phyloP scores from a whole-genome alignment of 2,888 invertebrate genomes.

The Phyto melanocephala region DNA sequence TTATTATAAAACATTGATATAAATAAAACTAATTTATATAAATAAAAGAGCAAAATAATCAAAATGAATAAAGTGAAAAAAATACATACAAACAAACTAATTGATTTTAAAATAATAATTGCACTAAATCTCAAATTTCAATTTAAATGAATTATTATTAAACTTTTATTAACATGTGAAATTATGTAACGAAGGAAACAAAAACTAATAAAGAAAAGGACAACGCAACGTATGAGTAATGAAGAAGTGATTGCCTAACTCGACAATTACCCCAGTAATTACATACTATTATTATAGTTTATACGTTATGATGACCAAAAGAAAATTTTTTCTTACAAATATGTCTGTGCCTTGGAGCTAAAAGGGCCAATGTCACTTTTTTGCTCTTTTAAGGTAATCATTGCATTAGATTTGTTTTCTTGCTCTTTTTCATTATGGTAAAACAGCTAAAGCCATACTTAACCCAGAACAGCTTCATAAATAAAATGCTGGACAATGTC shows the following conservation, averaged over 20 bases:
- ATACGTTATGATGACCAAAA: conserved; percentile 25
- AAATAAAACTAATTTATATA: conserved; percentile 48
- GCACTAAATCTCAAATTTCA: conserved; percentile 27
- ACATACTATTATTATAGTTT: background rate
- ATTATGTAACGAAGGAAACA: too few relatives aligned
- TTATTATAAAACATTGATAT: conserved; percentile 58
- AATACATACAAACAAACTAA: conserved; percentile 43
- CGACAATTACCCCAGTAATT: background rate
- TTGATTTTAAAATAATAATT: conserved; percentile 51
- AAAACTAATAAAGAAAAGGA: conserved; percentile 12
- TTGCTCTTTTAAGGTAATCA: too few relatives aligned
- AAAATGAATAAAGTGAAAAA: too few relatives aligned
- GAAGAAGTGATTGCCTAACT: too few relatives aligned
- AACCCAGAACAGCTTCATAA: too few relatives aligned
- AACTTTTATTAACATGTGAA: conserved; percentile 6
- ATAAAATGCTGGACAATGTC: too few relatives aligned
- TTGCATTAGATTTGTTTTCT: too few relatives aligned
- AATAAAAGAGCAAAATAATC: background rate
- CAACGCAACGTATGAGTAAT: too few relatives aligned
- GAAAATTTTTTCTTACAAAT: background rate
- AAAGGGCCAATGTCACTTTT: too few relatives aligned
- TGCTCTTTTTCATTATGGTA: too few relatives aligned
- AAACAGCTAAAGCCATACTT: too few relatives aligned
- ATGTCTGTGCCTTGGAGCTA: too few relatives aligned
- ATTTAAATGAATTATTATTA: conserved; percentile 48